Evolutionary conservation across 1,140 invertebrate genomes (phyloP), one percentile per base, ranked within the genome.

Genomic region (Neodiprion virginianus): DNA sequence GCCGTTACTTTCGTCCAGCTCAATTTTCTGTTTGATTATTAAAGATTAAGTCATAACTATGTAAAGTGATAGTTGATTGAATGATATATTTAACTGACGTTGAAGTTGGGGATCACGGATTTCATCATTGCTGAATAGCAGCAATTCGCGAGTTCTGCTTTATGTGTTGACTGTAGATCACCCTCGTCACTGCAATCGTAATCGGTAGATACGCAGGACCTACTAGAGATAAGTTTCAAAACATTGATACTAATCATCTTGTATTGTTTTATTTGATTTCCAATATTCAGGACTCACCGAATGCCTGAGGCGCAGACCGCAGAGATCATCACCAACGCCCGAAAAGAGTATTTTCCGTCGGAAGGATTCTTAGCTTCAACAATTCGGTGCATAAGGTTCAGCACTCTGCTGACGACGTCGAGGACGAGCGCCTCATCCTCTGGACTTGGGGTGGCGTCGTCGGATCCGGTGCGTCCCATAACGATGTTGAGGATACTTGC

Each of bases 71-170:
- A 61, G 67, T 67, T 65, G 10, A 48, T 73, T 17, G 5, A 12
- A 12, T 17, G 47, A 71, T 14, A 69, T 11, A 23, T 21, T 0
- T 11, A 67, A 79, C 80, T 67, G 74, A 81, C 80, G 69, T 79
- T 80, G 28, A 73, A 48, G 47, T 72, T 69, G 0, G 80, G 77
- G n/a, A 82, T 21, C 9, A 82, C 50, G 17, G 73, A 69, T 21
- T 75, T 67, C 73, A 79, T 80, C 50, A 74, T 68, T 5, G 17
- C 49, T 1, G 8, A 2, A 28, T 77, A 76, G 14, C 79, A 68
- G 9, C 8, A 11, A n/a, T 65, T 70, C n/a, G 49, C 72, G 74
- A 81, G 76, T 12, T 75, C 68, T 4, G 69, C 61, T 49, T 12
- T 47, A 40, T 1, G 21, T 12, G 17, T 48, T 11, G 21, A 69